Conservation (phyloP, 2,888 invertebrate species). For the Stenodera caucasica region DNA sequence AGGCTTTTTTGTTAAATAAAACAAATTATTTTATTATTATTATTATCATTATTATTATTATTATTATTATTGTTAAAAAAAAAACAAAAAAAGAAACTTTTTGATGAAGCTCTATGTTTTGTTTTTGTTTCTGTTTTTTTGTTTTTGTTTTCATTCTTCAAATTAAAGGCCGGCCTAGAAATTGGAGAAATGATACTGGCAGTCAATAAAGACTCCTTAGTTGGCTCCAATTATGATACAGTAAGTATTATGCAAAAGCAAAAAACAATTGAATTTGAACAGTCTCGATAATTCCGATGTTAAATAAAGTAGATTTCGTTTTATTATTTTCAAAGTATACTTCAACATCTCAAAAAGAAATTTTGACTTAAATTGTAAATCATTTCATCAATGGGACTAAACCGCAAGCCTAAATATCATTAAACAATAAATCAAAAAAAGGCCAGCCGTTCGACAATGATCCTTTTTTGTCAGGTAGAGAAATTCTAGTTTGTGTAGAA, state of each 20-base stretch:
- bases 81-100: not conserved
- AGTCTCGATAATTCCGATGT: conserved; percentile 7
- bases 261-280: not conserved
- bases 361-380: no score
- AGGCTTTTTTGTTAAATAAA: conserved; percentile 6
- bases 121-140: conserved; percentile 28
- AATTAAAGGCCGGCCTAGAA: conserved; percentile 81
- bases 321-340: no score
- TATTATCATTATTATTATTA: conserved; percentile 17
- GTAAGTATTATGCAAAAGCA: conserved; percentile 58
- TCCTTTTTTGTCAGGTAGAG: no score
- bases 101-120: conserved; percentile 20
- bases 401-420: no score
- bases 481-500: no score
- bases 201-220: conserved; percentile 89
- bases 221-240: conserved; percentile 84
- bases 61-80: conserved; percentile 18
- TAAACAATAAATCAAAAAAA: no score
- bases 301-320: no score
- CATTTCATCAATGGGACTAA: no score
- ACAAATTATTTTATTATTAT: conserved; percentile 22
- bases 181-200: conserved; percentile 97
- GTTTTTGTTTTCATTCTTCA: conserved; percentile 31
- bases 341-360: no score
- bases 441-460: no score